These are phyloP conservation scores for Callocephalon fimbriatum DNA, from an alignment of 2,113 vertebrate species.

Conservation along the genomic window DNA sequence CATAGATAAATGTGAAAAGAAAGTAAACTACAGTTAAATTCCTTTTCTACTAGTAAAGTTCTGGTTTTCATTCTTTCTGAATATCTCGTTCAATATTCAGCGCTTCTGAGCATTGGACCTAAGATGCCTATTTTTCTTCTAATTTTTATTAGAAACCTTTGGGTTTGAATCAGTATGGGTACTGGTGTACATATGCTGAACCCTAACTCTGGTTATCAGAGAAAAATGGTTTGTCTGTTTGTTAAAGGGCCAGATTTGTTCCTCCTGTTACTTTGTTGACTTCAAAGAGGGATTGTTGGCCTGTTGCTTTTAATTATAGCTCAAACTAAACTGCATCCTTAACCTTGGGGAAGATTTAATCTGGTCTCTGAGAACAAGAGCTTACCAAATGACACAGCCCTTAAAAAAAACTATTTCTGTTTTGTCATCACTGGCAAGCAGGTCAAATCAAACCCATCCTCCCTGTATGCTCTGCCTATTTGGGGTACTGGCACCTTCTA, in stretches of 20 bases:
- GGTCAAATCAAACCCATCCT: background rate
- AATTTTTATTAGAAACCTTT: background rate
- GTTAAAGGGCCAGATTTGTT: constrained; percentile 28
- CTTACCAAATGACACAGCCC: background rate
- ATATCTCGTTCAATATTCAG: background rate
- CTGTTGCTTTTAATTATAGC: constrained; percentile 36
- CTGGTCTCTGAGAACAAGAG: background rate
- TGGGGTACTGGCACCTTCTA: background rate
- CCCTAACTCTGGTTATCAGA: background rate
- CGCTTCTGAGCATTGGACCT: background rate
- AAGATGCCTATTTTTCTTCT: background rate
- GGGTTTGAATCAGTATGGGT: background rate
- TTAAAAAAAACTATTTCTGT: background rate
- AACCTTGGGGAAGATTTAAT: constrained; percentile 40
- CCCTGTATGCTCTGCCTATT: background rate
- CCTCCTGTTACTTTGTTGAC: constrained; percentile 40
- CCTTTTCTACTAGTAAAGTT: background rate
- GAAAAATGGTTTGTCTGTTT: background rate
- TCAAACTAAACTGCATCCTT: constrained; percentile 6
- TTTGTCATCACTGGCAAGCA: background rate
- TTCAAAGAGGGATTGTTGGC: constrained; percentile 36
- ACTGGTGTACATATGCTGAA: background rate
- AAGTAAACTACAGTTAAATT: background rate
- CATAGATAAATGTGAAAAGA: background rate
- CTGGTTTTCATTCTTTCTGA: background rate